phyloP scores from a whole-genome alignment of 2,797 vertebrate genomes.

The Nothura maculosa region DNA sequence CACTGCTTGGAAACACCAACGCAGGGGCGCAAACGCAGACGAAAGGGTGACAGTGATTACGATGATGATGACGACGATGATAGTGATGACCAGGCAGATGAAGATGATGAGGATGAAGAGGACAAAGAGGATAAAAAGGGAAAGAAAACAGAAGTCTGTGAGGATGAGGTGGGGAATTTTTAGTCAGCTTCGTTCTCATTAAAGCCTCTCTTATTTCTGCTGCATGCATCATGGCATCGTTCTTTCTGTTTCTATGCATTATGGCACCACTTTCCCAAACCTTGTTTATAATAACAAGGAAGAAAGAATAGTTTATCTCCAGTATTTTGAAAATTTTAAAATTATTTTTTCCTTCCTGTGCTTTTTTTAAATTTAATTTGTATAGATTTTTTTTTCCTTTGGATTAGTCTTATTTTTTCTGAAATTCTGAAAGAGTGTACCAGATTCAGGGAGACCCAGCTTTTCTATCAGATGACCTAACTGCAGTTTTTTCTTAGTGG shows the following conservation, averaged over 20 bases:
- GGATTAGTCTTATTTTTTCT: background rate
- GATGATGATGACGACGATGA: slow-evolving; percentile 94
- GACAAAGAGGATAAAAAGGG: slow-evolving; percentile 90
- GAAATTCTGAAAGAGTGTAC: background rate
- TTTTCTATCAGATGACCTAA: background rate
- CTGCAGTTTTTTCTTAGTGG: background rate
- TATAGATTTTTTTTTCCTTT: background rate
- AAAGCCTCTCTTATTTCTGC: background rate
- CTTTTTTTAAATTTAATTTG: background rate
- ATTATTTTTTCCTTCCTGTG: background rate
- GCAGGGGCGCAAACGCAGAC: slow-evolving; percentile 86
- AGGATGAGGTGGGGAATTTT: slow-evolving; percentile 88
- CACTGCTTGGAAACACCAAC: slow-evolving; percentile 80
- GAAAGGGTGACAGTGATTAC: slow-evolving; percentile 91
- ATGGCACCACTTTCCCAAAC: background rate
- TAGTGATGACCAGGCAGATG: slow-evolving; percentile 93
- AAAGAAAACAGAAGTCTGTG: slow-evolving; percentile 90
- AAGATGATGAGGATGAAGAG: slow-evolving; percentile 91
- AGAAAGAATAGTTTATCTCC: background rate
- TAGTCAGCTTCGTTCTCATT: background rate
- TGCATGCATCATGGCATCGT: background rate
- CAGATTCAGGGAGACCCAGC: background rate
- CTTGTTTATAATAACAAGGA: background rate
- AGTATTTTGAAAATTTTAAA: background rate
- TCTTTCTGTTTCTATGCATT: background rate